A percentile compares a stretch with the other conserved stretches of the same genome.
Evolutionary conservation across 2,888 invertebrate species (phyloP).

Genomic region (Diogma glabrata): DNA sequence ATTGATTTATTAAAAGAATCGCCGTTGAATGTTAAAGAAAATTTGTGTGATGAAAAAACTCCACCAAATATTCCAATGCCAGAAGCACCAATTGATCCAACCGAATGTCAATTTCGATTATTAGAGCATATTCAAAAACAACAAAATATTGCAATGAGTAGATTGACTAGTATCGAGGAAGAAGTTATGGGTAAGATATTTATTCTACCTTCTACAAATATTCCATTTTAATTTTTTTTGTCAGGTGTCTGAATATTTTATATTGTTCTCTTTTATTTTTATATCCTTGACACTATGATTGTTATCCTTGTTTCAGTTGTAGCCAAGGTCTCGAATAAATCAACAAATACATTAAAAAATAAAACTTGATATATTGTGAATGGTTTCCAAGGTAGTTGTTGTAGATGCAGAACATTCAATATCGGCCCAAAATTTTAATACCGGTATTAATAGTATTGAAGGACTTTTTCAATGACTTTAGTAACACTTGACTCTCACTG

Average conservation of each 20-base stretch:
- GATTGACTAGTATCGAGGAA: conserved; percentile 62
- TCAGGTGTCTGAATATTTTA: conserved; percentile 14
- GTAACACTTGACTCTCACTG: no score
- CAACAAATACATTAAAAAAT: no score
- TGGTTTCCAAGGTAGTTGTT: no score
- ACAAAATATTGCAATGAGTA: conserved; percentile 57
- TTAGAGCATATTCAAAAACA: conserved; percentile 66
- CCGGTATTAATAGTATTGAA: no score
- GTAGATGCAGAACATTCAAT: no score
- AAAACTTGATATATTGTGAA: no score
- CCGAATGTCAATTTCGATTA: conserved; percentile 63
- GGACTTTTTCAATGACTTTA: no score
- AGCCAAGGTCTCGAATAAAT: conserved; percentile 28
- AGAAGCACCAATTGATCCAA: conserved; percentile 69
- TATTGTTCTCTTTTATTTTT: conserved; percentile 3
- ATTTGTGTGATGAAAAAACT: conserved; percentile 2
- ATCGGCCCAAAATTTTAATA: no score
- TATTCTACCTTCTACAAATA: no score
- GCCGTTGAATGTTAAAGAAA: no score
- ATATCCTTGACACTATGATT: no score
- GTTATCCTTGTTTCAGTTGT: conserved; percentile 11
- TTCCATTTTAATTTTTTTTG: no score
- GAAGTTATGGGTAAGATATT: conserved; percentile 54
- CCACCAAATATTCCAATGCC: conserved; percentile 53
- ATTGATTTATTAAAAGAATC: conserved; percentile 2